phyloP scores from a whole-genome alignment of 1,140 invertebrate species.

The Pristionchus pacificus region DNA sequence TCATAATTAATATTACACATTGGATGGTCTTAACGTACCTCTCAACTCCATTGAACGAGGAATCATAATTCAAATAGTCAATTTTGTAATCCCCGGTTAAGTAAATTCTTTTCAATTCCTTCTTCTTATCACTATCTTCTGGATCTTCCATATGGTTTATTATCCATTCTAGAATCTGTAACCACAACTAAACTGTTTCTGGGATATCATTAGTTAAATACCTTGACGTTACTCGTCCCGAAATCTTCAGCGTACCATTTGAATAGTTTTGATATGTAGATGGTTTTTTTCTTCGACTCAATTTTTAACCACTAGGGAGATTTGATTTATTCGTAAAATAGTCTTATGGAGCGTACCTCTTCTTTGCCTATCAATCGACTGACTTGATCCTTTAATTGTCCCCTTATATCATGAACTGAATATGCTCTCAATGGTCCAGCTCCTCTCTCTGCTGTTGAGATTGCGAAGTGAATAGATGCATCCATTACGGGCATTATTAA shows the following conservation, averaged over 20 bases:
- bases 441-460: slow-evolving; percentile 54
- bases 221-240: slow-evolving; percentile 58
- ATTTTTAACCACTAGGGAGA: slow-evolving; percentile 45
- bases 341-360: not conserved
- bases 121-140: slow-evolving; percentile 53
- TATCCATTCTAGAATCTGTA: slow-evolving; percentile 59
- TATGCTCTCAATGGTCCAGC: not conserved
- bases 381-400: slow-evolving; percentile 36
- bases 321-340: not conserved
- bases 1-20: slow-evolving; percentile 4
- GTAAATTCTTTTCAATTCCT: slow-evolving; percentile 53
- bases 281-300: slow-evolving; percentile 52
- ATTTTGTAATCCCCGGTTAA: slow-evolving; percentile 55
- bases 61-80: slow-evolving; percentile 58
- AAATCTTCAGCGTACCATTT: slow-evolving; percentile 61
- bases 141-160: slow-evolving; percentile 53
- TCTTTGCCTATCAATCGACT: slow-evolving; percentile 36
- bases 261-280: slow-evolving; percentile 59
- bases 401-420: slow-evolving; percentile 30
- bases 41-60: slow-evolving; percentile 56
- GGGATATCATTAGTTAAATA: slow-evolving; percentile 26
- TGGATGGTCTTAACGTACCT: slow-evolving; percentile 17
- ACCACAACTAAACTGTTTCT: slow-evolving; percentile 18
- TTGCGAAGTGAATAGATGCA: slow-evolving; percentile 61
- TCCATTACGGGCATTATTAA: slow-evolving; percentile 56